These are phyloP conservation scores for Platysternon megacephalum DNA, from an alignment of 2,113 vertebrate species.

Conservation along the genomic window DNA sequence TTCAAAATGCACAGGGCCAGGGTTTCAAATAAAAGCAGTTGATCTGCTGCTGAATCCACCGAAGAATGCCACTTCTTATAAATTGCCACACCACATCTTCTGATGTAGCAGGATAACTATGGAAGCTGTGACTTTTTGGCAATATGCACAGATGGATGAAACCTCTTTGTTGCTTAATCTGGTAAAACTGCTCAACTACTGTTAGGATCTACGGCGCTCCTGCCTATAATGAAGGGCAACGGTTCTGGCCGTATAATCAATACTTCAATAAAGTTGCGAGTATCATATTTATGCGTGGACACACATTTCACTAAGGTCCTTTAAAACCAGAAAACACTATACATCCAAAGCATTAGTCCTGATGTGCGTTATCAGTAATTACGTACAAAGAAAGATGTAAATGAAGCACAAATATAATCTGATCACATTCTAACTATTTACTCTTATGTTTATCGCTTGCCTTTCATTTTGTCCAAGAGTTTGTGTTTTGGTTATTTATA, in stretches of 20 bases:
- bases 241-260: not conserved
- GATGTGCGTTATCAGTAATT: not conserved
- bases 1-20: not conserved
- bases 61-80: not conserved
- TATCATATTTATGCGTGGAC: not conserved
- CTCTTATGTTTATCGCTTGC: fast-evolving
- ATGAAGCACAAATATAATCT: fast-evolving
- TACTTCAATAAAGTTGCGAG: not conserved
- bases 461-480: not conserved
- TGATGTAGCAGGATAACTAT: not conserved
- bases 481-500: not conserved
- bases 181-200: not conserved
- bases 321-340: not conserved
- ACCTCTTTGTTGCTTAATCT: not conserved
- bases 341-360: not conserved
- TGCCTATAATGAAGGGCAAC: not conserved
- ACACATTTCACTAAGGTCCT: not conserved
- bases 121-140: not conserved
- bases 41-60: too few relatives aligned
- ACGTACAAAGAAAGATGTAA: not conserved
- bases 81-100: not conserved
- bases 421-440: not conserved
- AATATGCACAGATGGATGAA: fast-evolving
- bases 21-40: not conserved
- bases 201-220: not conserved